A percentile compares a stretch with the other conserved stretches of the same genome.
Evolutionary conservation across 2,113 vertebrate species (phyloP).

Genomic region (Coptodon rendalli): DNA sequence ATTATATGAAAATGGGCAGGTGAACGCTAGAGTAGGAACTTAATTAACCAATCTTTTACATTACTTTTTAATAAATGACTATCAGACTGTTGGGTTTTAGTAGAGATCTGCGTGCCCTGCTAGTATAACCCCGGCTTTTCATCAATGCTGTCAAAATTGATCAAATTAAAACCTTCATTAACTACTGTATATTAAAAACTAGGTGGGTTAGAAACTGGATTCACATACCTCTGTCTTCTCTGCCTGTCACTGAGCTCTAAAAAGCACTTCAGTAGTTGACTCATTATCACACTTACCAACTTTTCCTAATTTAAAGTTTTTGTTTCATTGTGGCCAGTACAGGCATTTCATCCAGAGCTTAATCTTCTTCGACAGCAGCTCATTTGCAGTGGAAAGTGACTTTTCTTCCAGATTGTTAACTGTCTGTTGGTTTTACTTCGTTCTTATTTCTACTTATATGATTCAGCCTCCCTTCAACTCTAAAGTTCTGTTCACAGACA

Average conservation of each 20-base stretch:
- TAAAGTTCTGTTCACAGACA: neutral
- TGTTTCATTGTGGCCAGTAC: neutral
- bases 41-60: neutral
- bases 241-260: neutral
- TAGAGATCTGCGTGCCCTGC: neutral
- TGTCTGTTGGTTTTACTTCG: neutral
- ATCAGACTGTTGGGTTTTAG: neutral
- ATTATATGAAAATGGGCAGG: neutral
- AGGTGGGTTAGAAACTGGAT: neutral
- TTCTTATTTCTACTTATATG: neutral
- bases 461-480: neutral
- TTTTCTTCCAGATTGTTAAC: neutral
- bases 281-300: neutral
- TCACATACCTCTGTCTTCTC: neutral
- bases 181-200: neutral
- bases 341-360: neutral
- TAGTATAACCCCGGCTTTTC: neutral
- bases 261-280: neutral
- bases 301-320: neutral
- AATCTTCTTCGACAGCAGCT: neutral
- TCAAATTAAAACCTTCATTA: neutral
- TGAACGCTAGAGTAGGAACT: neutral
- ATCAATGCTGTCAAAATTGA: neutral
- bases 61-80: neutral
- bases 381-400: neutral